Evolutionary conservation across 2,888 invertebrate species (phyloP).

Genomic region (Platynereis dumerilii): DNA sequence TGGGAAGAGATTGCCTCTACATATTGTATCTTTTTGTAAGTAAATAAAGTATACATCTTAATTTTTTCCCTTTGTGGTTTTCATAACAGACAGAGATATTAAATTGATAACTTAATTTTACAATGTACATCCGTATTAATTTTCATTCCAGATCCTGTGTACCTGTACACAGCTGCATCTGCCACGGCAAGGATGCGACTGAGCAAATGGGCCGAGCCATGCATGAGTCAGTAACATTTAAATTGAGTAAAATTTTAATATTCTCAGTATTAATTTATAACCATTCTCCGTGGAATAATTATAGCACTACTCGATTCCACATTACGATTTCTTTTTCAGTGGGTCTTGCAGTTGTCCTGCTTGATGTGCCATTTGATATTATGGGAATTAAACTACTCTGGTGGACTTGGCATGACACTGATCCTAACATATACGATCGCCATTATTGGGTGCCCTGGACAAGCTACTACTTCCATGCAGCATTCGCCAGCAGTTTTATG

Average conservation of each 20-base stretch:
- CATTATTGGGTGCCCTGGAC: conserved; percentile 84
- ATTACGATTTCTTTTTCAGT: conserved; percentile 62
- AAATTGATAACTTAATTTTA: too few species aligned
- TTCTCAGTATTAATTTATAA: neutral
- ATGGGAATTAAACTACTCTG: conserved; percentile 79
- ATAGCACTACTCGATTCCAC: too few species aligned
- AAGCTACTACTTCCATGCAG: conserved; percentile 81
- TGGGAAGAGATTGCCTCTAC: conserved; percentile 75
- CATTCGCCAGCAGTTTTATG: conserved; percentile 76
- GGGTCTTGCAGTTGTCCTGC: conserved; percentile 74
- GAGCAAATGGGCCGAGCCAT: conserved; percentile 66
- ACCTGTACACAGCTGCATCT: conserved; percentile 67
- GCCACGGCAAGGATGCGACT: conserved; percentile 65
- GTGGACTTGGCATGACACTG: conserved; percentile 81
- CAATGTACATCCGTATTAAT: too few species aligned
- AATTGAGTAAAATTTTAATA: too few species aligned
- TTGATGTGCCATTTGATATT: conserved; percentile 82
- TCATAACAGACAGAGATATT: too few species aligned
- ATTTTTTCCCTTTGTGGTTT: neutral
- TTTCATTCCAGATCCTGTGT: conserved; percentile 64
- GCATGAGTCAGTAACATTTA: conserved; percentile 61
- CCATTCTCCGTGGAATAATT: too few species aligned
- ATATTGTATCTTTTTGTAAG: conserved; percentile 77
- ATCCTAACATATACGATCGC: conserved; percentile 71
- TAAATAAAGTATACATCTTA: conserved; percentile 43